phyloP scores from a whole-genome alignment of 2,113 vertebrate genomes.

The Ondatra zibethicus region DNA sequence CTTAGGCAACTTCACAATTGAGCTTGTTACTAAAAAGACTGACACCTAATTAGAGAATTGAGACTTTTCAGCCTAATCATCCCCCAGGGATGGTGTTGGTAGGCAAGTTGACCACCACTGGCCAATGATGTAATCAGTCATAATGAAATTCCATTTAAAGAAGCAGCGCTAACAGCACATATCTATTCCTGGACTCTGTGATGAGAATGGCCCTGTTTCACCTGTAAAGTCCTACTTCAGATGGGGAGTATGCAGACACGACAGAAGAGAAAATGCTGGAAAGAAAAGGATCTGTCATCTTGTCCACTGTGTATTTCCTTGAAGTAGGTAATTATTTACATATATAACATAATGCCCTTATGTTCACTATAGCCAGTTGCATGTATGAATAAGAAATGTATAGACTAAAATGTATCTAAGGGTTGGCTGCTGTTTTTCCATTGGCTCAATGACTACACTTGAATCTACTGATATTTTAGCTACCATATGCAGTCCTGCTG shows the following conservation, averaged over 20 bases:
- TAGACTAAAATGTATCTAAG: neutral
- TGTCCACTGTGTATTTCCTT: neutral
- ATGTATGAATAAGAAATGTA: neutral
- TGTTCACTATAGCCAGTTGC: slow-evolving; percentile 40
- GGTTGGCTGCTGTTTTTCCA: neutral
- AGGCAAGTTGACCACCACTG: neutral
- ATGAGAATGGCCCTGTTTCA: neutral
- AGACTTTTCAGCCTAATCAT: neutral
- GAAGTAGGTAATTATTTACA: slow-evolving; percentile 14
- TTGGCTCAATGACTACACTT: neutral
- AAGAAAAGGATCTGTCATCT: neutral
- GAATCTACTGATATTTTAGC: neutral
- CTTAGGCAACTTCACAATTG: neutral
- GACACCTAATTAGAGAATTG: neutral
- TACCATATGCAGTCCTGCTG: neutral
- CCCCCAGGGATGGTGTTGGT: neutral
- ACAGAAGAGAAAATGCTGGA: neutral
- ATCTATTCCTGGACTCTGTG: neutral
- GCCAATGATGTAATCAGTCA: neutral
- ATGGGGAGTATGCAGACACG: neutral
- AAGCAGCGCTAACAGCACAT: neutral
- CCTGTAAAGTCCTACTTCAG: neutral
- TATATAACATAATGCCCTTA: neutral
- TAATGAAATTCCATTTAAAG: neutral
- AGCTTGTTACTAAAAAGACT: neutral